These are phyloP conservation scores for Miniopterus natalensis DNA, from an alignment of 2,113 vertebrate genomes.

Conservation along the genomic window DNA sequence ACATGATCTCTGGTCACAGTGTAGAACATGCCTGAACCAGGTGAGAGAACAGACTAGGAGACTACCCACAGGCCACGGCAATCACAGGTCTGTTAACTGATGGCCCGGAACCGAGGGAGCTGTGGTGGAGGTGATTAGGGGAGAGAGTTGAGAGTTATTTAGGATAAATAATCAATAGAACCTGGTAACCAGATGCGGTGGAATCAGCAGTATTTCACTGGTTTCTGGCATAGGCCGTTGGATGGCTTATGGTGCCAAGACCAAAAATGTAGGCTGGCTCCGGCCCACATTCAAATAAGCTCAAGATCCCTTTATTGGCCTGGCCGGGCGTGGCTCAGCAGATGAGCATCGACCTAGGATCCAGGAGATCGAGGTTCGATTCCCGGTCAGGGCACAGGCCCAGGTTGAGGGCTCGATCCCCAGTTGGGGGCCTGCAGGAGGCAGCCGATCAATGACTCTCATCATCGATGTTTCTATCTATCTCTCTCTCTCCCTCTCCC, in stretches of 20 bases:
- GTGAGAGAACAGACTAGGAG: neutral
- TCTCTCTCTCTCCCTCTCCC: too few relatives aligned
- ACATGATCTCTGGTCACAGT: neutral
- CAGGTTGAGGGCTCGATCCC: too few relatives aligned
- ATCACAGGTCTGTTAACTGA: neutral
- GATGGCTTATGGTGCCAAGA: neutral
- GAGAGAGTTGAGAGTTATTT: slow-evolving; percentile 1
- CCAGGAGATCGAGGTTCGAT: too few relatives aligned
- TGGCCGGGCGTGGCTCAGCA: too few relatives aligned
- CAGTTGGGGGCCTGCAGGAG: too few relatives aligned
- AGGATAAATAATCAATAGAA: slow-evolving; percentile 35
- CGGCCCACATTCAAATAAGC: neutral
- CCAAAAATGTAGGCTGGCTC: neutral
- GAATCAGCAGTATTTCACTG: neutral
- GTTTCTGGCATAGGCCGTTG: neutral
- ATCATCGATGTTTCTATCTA: too few relatives aligned
- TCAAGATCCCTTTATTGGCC: neutral
- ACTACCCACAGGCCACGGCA: neutral
- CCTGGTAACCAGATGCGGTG: neutral
- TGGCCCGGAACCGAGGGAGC: neutral
- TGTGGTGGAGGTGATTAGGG: neutral
- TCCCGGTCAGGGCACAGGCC: too few relatives aligned
- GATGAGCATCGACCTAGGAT: too few relatives aligned
- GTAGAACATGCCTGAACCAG: neutral
- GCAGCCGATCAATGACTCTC: too few relatives aligned